Percentiles rank a stretch among this genome's conserved stretches.
Evolutionary conservation across 2,113 vertebrate species (phyloP).

Genomic region (Semicossyphus pulcher): DNA sequence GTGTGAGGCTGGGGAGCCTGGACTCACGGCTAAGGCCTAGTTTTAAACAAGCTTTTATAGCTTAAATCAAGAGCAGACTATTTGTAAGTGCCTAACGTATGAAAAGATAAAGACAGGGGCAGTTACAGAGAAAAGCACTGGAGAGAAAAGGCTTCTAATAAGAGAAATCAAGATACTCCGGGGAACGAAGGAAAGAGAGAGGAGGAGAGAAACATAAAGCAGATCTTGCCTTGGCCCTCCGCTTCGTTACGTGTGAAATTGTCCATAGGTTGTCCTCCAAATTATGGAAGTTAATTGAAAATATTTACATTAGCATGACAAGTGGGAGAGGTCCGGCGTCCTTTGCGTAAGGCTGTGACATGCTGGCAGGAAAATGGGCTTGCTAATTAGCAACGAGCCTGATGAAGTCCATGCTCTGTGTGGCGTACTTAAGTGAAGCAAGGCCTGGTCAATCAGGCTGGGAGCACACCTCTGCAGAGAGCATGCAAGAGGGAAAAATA

Average conservation of each 20-base stretch:
- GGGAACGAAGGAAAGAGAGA: conserved; percentile 32
- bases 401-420: conserved; percentile 77
- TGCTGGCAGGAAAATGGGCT: conserved; percentile 57
- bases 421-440: conserved; percentile 47
- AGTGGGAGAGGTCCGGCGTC: conserved; percentile 56
- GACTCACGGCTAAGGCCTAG: neutral
- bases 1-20: neutral
- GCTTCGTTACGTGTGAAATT: conserved; percentile 71
- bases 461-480: conserved; percentile 29
- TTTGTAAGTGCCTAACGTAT: neutral
- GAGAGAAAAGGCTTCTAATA: conserved; percentile 27
- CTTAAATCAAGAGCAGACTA: conserved; percentile 5
- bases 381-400: conserved; percentile 65
- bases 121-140: conserved; percentile 19
- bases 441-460: conserved; percentile 48
- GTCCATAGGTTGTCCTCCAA: conserved; percentile 75
- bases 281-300: conserved; percentile 75
- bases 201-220: conserved; percentile 58
- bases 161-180: conserved; percentile 43
- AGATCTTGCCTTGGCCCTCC: conserved; percentile 63
- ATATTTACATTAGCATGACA: conserved; percentile 80
- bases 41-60: neutral
- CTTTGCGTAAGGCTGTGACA: conserved; percentile 49
- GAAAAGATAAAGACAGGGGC: conserved; percentile 7
- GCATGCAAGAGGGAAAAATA: neutral